Percentiles rank a stretch among this genome's conserved stretches.
These are phyloP conservation scores for Apis laboriosa DNA, from an alignment of 1,140 invertebrate genomes.

Conservation along the genomic window DNA sequence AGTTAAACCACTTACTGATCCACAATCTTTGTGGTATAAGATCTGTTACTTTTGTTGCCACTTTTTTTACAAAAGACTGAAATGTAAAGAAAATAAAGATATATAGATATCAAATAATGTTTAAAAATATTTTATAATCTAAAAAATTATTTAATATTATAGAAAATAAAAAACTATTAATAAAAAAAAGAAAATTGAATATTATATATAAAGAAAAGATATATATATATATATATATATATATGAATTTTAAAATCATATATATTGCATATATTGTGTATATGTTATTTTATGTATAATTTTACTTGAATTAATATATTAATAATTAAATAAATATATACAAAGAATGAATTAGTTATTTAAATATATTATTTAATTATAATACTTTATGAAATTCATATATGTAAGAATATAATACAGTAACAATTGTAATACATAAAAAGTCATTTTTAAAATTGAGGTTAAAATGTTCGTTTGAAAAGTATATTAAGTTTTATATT, in stretches of 20 bases:
- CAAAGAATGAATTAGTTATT: not conserved
- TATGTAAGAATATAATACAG: not conserved
- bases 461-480: conserved; percentile 3
- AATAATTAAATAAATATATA: conserved; percentile 19
- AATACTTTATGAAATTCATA: conserved; percentile 11
- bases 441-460: not conserved
- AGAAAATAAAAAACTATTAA: not conserved
- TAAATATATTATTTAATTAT: not conserved
- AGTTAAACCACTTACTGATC: conserved; percentile 79
- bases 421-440: not conserved
- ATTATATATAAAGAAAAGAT: not conserved
- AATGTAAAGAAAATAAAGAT: conserved; percentile 28
- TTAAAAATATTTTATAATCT: too few species aligned
- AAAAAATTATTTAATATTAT: not conserved
- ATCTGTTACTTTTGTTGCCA: conserved; percentile 78
- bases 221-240: not conserved
- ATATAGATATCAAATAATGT: not conserved
- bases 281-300: not conserved
- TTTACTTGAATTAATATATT: not conserved
- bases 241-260: not conserved
- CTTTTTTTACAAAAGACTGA: conserved; percentile 80
- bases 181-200: not conserved
- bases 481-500: not conserved
- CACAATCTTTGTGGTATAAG: conserved; percentile 77
- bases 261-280: not conserved